phyloP scores from a whole-genome alignment of 2,797 vertebrate species.

The Cryptoprocta ferox region DNA sequence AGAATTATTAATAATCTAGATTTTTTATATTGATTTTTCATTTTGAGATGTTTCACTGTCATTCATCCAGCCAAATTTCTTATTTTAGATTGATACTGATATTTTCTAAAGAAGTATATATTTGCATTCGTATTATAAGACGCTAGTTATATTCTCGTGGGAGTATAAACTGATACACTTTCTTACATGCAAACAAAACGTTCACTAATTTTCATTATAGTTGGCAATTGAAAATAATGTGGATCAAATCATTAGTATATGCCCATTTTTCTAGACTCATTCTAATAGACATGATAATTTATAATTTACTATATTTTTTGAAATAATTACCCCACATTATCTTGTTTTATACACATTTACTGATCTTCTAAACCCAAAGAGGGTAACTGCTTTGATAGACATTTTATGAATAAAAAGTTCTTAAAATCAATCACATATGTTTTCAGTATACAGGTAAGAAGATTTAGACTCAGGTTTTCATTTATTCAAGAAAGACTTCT shows the following conservation, averaged over 20 bases:
- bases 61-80: not conserved
- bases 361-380: slow-evolving; percentile 14
- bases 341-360: not conserved
- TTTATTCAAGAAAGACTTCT: not conserved
- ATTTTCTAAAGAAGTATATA: not conserved
- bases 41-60: not conserved
- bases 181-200: not conserved
- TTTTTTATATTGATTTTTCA: not conserved
- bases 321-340: not conserved
- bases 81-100: not conserved
- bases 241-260: not conserved
- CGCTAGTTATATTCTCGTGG: not conserved
- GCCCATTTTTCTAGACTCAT: not conserved
- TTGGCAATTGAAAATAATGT: not conserved
- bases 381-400: not conserved
- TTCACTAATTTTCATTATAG: slow-evolving; percentile 3
- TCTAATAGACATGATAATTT: not conserved
- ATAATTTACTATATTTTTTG: not conserved
- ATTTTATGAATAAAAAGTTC: not conserved
- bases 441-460: not conserved
- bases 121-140: not conserved
- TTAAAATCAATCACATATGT: not conserved
- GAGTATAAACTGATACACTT: not conserved
- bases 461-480: not conserved
- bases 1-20: not conserved